Conservation (phyloP, 2,888 invertebrate species). For the Dolichomitus sp. region DNA sequence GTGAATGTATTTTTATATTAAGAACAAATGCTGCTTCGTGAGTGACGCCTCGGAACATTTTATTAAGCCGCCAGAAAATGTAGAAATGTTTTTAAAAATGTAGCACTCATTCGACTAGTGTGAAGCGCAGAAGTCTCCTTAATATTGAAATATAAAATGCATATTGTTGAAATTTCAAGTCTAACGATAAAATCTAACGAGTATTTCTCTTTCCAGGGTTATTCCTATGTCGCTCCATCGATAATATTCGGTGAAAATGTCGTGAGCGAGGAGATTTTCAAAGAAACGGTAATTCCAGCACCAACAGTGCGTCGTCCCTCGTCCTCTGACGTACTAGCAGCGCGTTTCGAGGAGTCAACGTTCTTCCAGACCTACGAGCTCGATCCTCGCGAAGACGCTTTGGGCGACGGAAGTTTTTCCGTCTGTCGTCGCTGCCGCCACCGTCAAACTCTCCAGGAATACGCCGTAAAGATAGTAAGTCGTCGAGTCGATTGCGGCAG, state of each 20-base stretch:
- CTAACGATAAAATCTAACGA: background rate
- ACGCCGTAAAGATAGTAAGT: constrained; percentile 95
- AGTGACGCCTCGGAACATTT: no score
- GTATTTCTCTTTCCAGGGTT: constrained; percentile 89
- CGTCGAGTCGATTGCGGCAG: constrained; percentile 89
- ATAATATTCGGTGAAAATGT: constrained; percentile 94
- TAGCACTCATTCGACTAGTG: no score
- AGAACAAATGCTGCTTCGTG: no score
- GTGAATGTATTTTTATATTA: no score
- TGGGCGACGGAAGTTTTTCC: constrained; percentile 97
- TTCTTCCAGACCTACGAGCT: constrained; percentile 96
- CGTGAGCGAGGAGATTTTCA: constrained; percentile 91
- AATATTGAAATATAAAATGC: no score
- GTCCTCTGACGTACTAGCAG: constrained; percentile 73
- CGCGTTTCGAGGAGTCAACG: constrained; percentile 89
- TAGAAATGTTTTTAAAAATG: no score
- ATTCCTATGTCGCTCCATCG: constrained; percentile 98
- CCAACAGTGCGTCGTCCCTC: constrained; percentile 71
- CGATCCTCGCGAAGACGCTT: constrained; percentile 89
- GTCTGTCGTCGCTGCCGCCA: constrained; percentile 94
- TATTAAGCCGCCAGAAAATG: no score
- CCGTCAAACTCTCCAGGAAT: constrained; percentile 91
- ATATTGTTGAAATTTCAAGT: no score
- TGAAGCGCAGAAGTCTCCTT: no score
- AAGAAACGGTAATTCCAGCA: constrained; percentile 83